These are phyloP conservation scores for Loriculus beryllinus DNA, from an alignment of 2,797 vertebrate genomes.

Conservation along the genomic window DNA sequence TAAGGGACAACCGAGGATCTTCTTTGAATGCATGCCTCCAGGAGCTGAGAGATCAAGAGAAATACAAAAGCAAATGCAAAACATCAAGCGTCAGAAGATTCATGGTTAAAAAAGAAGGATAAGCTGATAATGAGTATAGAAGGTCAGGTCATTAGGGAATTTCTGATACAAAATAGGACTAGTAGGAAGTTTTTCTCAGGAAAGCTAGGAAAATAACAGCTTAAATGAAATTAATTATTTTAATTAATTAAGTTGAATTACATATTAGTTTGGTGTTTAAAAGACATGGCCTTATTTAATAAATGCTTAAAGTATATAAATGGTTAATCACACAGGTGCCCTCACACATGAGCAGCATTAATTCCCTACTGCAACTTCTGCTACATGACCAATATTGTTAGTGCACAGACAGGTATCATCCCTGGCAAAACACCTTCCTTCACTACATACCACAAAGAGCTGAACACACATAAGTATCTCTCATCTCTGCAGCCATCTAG, in stretches of 20 bases:
- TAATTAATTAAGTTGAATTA: neutral
- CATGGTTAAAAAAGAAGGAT: neutral
- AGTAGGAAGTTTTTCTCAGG: neutral
- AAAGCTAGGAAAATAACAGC: neutral
- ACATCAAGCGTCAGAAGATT: neutral
- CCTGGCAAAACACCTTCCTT: neutral
- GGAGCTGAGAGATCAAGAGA: neutral
- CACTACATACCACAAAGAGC: neutral
- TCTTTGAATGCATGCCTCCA: neutral
- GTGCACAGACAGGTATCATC: neutral
- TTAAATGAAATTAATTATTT: neutral
- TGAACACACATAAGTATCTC: neutral
- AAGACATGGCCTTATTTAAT: neutral
- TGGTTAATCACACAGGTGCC: neutral
- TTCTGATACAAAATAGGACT: neutral
- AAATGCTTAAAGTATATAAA: neutral
- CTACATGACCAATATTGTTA: neutral
- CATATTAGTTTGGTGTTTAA: neutral
- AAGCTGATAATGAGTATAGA: neutral
- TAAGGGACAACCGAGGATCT: neutral
- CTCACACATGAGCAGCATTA: neutral
- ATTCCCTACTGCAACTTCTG: neutral
- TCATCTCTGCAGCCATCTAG: neutral
- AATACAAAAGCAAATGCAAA: conserved; percentile 10
- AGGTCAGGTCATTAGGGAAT: neutral